These are phyloP conservation scores for Chironomus tentans DNA, from an alignment of 2,888 invertebrate genomes.

Conservation along the genomic window DNA sequence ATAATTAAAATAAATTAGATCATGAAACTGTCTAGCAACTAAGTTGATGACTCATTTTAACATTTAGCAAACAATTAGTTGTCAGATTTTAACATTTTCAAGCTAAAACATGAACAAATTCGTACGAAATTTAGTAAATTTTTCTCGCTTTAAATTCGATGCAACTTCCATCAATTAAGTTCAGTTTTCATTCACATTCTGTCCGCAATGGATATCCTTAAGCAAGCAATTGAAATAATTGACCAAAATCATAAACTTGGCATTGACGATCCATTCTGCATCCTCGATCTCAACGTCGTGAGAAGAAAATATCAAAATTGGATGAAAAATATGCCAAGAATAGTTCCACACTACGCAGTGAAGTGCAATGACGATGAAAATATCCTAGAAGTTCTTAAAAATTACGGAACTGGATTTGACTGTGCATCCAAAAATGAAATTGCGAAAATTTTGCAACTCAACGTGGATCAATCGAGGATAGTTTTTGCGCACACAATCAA, in stretches of 20 bases:
- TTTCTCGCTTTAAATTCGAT: too few relatives aligned
- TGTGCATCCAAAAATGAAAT: conserved; percentile 95
- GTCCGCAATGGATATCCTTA: too few relatives aligned
- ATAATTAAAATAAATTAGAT: too few relatives aligned
- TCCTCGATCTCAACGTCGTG: conserved; percentile 80
- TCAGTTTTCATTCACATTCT: too few relatives aligned
- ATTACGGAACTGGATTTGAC: conserved; percentile 88
- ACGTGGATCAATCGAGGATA: neutral
- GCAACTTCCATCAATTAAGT: too few relatives aligned
- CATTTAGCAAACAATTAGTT: too few relatives aligned
- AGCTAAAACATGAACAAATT: too few relatives aligned
- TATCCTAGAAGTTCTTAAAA: conserved; percentile 74
- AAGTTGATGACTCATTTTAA: too few relatives aligned
- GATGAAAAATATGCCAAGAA: conserved; percentile 74
- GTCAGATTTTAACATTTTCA: too few relatives aligned
- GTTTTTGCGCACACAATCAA: conserved; percentile 8
- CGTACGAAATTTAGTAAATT: too few relatives aligned
- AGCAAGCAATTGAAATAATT: neutral
- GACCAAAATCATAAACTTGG: neutral
- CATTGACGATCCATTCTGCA: conserved; percentile 79
- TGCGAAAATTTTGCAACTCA: conserved; percentile 37
- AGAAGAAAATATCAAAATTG: conserved; percentile 74
- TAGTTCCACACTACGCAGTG: conserved; percentile 90
- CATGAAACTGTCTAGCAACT: too few relatives aligned
- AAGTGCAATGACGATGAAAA: conserved; percentile 90